phyloP scores from a whole-genome alignment of 2,888 invertebrate genomes.

The Leptopterna dolabrata region DNA sequence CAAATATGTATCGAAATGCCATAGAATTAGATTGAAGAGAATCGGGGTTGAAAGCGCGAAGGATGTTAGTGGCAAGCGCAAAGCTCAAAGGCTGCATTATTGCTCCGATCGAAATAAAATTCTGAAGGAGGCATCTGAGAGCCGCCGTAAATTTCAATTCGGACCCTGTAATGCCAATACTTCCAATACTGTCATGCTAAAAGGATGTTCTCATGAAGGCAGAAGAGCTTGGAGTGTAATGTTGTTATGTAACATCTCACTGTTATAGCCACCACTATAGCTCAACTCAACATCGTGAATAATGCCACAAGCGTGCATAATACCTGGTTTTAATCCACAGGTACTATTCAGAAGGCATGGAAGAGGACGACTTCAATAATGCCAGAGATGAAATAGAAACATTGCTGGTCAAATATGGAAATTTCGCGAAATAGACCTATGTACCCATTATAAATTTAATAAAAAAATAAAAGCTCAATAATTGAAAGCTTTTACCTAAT shows the following conservation, averaged over 20 bases:
- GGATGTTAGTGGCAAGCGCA: not conserved
- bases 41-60: not conserved
- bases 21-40: too few species aligned
- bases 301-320: too few species aligned
- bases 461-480: too few species aligned
- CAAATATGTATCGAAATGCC: not conserved
- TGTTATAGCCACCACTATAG: not conserved
- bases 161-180: too few species aligned
- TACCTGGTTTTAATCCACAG: too few species aligned
- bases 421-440: not conserved
- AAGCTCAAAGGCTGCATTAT: not conserved
- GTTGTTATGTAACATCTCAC: too few species aligned
- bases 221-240: too few species aligned
- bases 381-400: conserved; percentile 15
- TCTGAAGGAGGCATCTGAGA: not conserved
- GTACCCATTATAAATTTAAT: too few species aligned
- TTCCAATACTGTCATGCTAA: too few species aligned
- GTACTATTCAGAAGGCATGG: conserved; percentile 37
- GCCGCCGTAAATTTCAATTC: not conserved
- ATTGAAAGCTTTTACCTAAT: too few species aligned
- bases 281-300: not conserved
- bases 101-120: not conserved
- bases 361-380: conserved; percentile 25
- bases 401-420: not conserved
- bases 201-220: too few species aligned